A percentile compares a stretch with the other conserved stretches of the same genome.
These are phyloP conservation scores for Hippocampus comes DNA, from an alignment of 2,113 vertebrate species.

Conservation along the genomic window DNA sequence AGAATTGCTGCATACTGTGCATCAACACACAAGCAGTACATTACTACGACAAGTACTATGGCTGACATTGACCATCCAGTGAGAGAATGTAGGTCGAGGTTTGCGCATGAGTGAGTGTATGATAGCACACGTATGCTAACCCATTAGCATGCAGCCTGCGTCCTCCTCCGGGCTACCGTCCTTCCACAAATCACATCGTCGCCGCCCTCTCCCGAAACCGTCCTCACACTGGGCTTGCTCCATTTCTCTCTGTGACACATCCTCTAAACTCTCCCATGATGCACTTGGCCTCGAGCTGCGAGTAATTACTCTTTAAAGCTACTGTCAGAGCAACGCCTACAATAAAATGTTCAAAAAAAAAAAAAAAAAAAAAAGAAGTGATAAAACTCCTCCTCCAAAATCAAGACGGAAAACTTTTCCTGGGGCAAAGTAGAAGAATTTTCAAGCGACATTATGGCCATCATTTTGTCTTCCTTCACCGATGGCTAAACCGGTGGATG, in stretches of 20 bases:
- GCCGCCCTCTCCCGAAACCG: slow-evolving; percentile 24
- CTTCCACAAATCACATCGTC: slow-evolving; percentile 20
- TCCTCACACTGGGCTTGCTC: slow-evolving; percentile 1
- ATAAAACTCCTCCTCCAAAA: neutral
- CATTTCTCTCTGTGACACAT: slow-evolving; percentile 1
- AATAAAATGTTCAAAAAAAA: neutral
- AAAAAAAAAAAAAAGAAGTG: neutral
- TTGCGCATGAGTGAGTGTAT: slow-evolving; percentile 13
- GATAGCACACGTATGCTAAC: slow-evolving; percentile 15
- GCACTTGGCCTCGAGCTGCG: slow-evolving; percentile 29
- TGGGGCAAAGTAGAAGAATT: neutral
- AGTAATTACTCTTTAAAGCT: slow-evolving; percentile 47
- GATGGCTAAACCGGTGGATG: neutral
- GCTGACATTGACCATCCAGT: neutral
- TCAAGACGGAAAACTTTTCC: neutral
- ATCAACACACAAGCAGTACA: neutral
- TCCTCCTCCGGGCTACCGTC: neutral
- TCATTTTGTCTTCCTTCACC: too few species aligned
- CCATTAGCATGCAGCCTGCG: slow-evolving; percentile 50
- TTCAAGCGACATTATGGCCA: too few species aligned
- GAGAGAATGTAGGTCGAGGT: neutral
- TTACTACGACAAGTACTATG: neutral
- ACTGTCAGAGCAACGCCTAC: slow-evolving; percentile 13
- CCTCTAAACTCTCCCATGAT: slow-evolving; percentile 27
- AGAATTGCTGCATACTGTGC: too few species aligned